A percentile compares a stretch with the other conserved stretches of the same genome.
These are phyloP conservation scores for Lophius americanus DNA, from an alignment of 2,797 vertebrate species.

Conservation along the genomic window DNA sequence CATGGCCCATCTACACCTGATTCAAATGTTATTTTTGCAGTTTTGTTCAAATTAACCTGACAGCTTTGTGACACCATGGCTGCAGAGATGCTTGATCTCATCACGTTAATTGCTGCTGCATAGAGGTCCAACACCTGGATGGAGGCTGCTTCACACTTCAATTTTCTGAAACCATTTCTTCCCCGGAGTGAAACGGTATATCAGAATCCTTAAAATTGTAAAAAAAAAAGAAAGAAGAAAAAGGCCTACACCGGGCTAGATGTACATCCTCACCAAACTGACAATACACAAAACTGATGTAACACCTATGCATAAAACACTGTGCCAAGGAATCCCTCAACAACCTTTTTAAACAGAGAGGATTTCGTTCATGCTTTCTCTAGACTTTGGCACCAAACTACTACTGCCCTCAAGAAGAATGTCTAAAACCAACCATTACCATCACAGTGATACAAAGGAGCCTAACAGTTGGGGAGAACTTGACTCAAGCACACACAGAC, in stretches of 20 bases:
- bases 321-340: conserved; percentile 42
- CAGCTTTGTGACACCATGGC: conserved; percentile 34
- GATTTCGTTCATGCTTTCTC: conserved; percentile 48
- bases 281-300: conserved; percentile 44
- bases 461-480: conserved; percentile 6
- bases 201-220: too few relatives aligned
- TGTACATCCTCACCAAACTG: conserved; percentile 13
- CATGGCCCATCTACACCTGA: too few relatives aligned
- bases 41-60: conserved; percentile 47
- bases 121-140: not conserved
- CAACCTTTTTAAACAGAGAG: conserved; percentile 37
- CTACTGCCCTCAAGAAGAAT: conserved; percentile 49
- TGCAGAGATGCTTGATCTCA: conserved; percentile 41
- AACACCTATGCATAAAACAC: conserved; percentile 17
- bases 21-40: too few relatives aligned
- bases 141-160: too few relatives aligned
- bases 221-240: too few relatives aligned
- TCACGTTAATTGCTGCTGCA: conserved; percentile 10
- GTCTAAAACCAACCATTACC: conserved; percentile 34
- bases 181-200: too few relatives aligned
- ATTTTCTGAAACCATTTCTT: too few relatives aligned
- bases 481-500: not conserved
- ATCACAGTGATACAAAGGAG: conserved; percentile 2
- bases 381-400: conserved; percentile 24
- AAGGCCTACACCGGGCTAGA: too few relatives aligned